Evolutionary conservation across 2,888 invertebrate species (phyloP).

Genomic region (Sphaerophoria taeniata): DNA sequence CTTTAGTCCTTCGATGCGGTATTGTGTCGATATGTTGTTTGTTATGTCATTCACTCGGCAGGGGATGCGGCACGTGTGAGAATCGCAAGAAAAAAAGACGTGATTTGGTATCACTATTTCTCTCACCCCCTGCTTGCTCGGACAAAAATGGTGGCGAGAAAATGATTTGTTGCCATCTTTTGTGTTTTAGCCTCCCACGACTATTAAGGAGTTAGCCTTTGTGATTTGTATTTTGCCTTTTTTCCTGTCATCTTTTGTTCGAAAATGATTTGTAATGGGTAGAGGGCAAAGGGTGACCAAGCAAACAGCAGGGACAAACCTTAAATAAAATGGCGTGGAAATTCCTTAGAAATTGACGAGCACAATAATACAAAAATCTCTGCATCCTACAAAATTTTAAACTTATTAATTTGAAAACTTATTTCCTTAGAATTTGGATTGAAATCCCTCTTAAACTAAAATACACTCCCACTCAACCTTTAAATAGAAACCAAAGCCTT

Average conservation of each 20-base stretch:
- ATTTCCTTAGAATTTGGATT: too few species aligned
- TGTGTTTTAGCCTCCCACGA: constrained; percentile 52
- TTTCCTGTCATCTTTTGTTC: constrained; percentile 52
- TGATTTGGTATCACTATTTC: constrained; percentile 61
- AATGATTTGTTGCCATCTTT: constrained; percentile 67
- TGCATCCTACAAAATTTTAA: too few species aligned
- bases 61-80: neutral
- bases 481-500: too few species aligned
- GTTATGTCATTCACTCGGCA: neutral
- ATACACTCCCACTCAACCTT: too few species aligned
- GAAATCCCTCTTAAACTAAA: too few species aligned
- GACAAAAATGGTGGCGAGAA: constrained; percentile 58
- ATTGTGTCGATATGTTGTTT: constrained; percentile 8
- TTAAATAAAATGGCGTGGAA: constrained; percentile 17
- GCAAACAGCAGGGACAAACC: neutral
- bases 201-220: constrained; percentile 43
- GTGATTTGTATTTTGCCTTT: constrained; percentile 22
- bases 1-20: neutral
- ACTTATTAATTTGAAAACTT: too few species aligned
- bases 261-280: constrained; percentile 12
- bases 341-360: too few species aligned
- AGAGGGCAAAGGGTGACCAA: neutral
- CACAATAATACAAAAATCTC: too few species aligned
- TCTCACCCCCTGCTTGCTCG: constrained; percentile 13
- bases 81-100: constrained; percentile 25